Evolutionary conservation across 2,113 vertebrate genomes (phyloP).

Genomic region (Thymallus thymallus): DNA sequence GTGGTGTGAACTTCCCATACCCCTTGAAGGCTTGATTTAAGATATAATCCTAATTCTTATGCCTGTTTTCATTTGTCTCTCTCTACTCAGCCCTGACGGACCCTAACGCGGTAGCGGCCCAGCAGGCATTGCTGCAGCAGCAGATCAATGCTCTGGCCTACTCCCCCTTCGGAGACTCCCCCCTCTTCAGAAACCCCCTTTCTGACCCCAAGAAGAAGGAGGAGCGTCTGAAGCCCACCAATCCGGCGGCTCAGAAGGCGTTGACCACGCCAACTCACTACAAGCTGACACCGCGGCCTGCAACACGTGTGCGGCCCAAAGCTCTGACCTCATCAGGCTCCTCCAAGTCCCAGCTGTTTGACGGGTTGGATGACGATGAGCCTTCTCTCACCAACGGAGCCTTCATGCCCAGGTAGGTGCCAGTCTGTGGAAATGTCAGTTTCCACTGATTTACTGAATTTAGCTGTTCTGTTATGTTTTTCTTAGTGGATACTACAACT

Average conservation of each 20-base stretch:
- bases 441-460: too few species aligned
- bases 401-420: constrained; percentile 86
- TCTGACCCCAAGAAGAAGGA: constrained; percentile 96
- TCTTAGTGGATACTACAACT: too few species aligned
- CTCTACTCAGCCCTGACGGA: constrained; percentile 81
- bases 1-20: background rate
- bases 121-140: constrained; percentile 89
- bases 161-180: constrained; percentile 91
- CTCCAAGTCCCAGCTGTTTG: constrained; percentile 91
- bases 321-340: constrained; percentile 83
- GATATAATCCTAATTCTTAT: background rate
- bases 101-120: constrained; percentile 81
- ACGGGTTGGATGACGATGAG: constrained; percentile 92
- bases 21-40: too few species aligned
- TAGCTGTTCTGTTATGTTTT: too few species aligned
- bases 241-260: constrained; percentile 94
- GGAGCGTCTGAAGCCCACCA: constrained; percentile 95
- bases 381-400: constrained; percentile 85
- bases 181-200: constrained; percentile 92
- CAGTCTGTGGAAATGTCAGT: too few species aligned
- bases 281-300: constrained; percentile 89
- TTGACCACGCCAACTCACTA: constrained; percentile 92
- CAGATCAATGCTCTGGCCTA: constrained; percentile 88
- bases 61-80: constrained; percentile 35
- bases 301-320: constrained; percentile 88